These are phyloP conservation scores for Brachyhypopomus occidentalis DNA, from an alignment of 2,113 vertebrate genomes.

Conservation along the genomic window DNA sequence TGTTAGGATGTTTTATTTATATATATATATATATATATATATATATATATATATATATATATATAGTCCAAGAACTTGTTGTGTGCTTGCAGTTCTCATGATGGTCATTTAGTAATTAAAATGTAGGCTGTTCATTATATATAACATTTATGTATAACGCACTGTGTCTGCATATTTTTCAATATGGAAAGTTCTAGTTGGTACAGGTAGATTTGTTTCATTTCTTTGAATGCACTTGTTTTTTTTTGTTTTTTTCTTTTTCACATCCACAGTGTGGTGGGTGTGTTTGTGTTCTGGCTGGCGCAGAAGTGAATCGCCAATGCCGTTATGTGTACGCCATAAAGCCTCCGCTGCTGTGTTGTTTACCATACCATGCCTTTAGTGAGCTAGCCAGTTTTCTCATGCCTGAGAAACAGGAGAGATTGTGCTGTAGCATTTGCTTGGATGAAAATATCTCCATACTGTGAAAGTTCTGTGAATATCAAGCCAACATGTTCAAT, in stretches of 20 bases:
- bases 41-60: not conserved
- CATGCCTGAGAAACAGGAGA: constrained; percentile 41
- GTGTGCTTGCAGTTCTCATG: not conserved
- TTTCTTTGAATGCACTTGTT: constrained; percentile 10
- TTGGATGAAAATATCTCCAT: constrained; percentile 24
- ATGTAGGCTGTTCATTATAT: not conserved
- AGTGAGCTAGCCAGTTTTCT: constrained; percentile 17
- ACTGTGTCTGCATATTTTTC: not conserved
- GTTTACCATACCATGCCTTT: constrained; percentile 43
- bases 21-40: too few relatives aligned
- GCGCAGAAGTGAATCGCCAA: constrained; percentile 29
- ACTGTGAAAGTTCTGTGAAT: constrained; percentile 6
- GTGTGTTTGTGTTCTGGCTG: constrained; percentile 27
- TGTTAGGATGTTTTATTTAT: not conserved
- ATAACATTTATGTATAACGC: not conserved
- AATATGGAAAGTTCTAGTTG: constrained; percentile 4
- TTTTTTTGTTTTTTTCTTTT: constrained; percentile 9
- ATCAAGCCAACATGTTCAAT: constrained; percentile 3
- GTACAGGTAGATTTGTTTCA: constrained; percentile 27
- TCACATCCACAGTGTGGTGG: constrained; percentile 33
- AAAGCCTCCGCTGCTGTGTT: constrained; percentile 49
- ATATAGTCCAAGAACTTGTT: not conserved
- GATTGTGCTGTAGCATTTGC: constrained; percentile 34
- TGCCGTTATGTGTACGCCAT: constrained; percentile 41
- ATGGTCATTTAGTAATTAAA: not conserved